Evolutionary conservation across 2,797 vertebrate genomes (phyloP).

Genomic region (Capromys pilorides): DNA sequence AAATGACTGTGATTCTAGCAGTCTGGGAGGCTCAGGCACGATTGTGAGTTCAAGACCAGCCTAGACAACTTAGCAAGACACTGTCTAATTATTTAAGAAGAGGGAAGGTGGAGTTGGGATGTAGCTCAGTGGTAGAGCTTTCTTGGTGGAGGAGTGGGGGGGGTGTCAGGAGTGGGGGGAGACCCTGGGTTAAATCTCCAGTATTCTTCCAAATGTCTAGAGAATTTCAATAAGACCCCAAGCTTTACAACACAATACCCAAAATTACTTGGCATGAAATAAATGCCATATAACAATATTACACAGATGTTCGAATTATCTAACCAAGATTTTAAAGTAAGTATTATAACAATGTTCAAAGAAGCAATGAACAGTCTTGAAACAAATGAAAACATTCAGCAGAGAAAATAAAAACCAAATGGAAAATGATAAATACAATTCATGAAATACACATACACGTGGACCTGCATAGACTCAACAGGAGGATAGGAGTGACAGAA

Average conservation of each 20-base stretch:
- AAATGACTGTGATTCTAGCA: neutral
- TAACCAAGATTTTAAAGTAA: neutral
- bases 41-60: neutral
- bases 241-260: neutral
- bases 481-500: neutral
- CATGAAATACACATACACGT: neutral
- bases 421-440: neutral
- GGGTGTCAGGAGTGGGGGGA: neutral
- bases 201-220: neutral
- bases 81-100: neutral
- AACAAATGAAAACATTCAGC: neutral
- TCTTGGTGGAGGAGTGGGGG: neutral
- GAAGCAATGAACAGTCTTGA: neutral
- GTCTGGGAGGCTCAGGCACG: neutral
- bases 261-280: constrained; percentile 10
- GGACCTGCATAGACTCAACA: neutral
- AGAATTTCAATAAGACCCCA: neutral
- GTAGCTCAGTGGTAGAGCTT: neutral
- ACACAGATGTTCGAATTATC: neutral
- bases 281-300: neutral
- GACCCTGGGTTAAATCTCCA: neutral
- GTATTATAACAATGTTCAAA: neutral
- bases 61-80: neutral
- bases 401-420: neutral
- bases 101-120: neutral